Percentiles rank a stretch among this genome's conserved stretches.
Evolutionary conservation across 1,140 invertebrate species (phyloP).

Genomic region (Asbolus verrucosus): DNA sequence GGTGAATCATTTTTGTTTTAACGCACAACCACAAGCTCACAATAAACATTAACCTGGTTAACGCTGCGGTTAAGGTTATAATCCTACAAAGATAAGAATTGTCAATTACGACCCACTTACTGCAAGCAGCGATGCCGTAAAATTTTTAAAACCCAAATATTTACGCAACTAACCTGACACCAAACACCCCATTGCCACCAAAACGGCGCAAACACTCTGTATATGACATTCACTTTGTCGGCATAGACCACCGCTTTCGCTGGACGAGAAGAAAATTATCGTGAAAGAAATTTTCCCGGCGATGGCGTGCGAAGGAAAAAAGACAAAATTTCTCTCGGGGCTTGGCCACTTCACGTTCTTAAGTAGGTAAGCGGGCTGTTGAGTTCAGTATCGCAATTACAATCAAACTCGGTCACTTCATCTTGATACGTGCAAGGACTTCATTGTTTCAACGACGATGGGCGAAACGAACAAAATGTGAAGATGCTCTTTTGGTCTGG

Average conservation of each 20-base stretch:
- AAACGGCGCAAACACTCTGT: no score
- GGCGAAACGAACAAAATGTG: neutral
- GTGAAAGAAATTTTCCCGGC: slow-evolving; percentile 1
- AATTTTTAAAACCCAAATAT: no score
- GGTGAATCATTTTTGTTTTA: no score
- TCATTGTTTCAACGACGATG: neutral
- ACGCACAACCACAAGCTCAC: no score
- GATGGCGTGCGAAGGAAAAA: neutral
- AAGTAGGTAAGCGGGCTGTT: slow-evolving; percentile 17
- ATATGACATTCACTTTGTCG: neutral
- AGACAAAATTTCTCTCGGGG: slow-evolving; percentile 20
- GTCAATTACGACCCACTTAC: no score
- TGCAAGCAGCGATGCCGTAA: no score
- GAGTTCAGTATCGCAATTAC: slow-evolving; percentile 13
- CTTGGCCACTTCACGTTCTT: neutral
- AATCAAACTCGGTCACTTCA: slow-evolving; percentile 15
- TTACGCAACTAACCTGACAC: no score
- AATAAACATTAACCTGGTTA: no score
- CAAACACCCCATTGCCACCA: no score
- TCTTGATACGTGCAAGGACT: neutral
- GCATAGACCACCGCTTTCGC: neutral
- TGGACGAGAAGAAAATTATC: no score
- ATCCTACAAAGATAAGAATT: no score
- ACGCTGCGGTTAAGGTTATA: no score
- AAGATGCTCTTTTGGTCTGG: neutral